Conservation (phyloP, 2,888 invertebrate species). For the Oscheius sp. region DNA sequence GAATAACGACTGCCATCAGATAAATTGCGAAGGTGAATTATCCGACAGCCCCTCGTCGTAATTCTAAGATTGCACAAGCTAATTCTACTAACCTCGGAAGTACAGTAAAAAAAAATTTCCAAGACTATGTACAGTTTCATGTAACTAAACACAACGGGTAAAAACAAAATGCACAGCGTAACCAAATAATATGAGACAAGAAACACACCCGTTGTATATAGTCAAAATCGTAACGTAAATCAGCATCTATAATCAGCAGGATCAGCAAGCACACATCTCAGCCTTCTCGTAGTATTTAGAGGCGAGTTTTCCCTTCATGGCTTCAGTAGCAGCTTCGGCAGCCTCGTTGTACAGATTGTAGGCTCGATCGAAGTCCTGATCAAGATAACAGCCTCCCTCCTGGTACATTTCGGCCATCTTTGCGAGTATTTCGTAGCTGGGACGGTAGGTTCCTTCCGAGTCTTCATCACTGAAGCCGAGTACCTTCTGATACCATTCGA, state of each 20-base stretch:
- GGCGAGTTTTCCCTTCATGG: slow-evolving; percentile 78
- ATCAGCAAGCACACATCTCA: slow-evolving; percentile 58
- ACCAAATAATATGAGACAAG: slow-evolving; percentile 3
- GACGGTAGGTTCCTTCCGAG: slow-evolving; percentile 60
- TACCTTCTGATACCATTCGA: slow-evolving; percentile 60
- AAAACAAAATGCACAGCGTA: slow-evolving; percentile 3
- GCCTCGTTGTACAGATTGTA: slow-evolving; percentile 77
- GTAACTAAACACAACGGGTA: slow-evolving; percentile 5
- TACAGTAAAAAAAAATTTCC: neutral
- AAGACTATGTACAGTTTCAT: slow-evolving; percentile 5
- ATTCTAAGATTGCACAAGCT: no score
- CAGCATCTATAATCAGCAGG: neutral
- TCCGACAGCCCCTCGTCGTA: no score
- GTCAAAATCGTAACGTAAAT: slow-evolving; percentile 7
- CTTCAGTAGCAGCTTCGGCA: slow-evolving; percentile 77
- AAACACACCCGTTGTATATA: slow-evolving; percentile 20
- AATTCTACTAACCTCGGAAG: neutral
- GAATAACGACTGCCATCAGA: neutral
- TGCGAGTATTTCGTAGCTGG: slow-evolving; percentile 75
- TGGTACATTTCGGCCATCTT: slow-evolving; percentile 76
- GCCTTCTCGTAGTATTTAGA: slow-evolving; percentile 73
- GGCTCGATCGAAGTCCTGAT: slow-evolving; percentile 75
- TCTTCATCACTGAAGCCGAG: slow-evolving; percentile 66
- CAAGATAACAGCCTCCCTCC: slow-evolving; percentile 75
- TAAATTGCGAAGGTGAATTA: no score